These are phyloP conservation scores for Triplophysa dalaica DNA, from an alignment of 2,113 vertebrate genomes.

Conservation along the genomic window DNA sequence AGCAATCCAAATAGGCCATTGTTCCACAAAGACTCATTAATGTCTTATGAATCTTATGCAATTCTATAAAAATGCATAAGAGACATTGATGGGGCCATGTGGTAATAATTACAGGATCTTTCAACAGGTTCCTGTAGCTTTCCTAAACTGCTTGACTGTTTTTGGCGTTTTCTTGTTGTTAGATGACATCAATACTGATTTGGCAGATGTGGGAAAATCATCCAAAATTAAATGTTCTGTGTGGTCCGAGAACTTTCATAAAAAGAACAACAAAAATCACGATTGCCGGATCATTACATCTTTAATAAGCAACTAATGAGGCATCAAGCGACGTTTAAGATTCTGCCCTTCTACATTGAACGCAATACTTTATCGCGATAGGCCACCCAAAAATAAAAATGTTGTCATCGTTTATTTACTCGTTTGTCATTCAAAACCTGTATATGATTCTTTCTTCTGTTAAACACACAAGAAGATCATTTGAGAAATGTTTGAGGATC, in stretches of 20 bases:
- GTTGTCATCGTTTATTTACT: too few relatives aligned
- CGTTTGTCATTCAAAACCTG: too few relatives aligned
- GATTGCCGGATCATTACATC: not conserved
- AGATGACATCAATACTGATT: not conserved
- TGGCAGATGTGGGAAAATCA: not conserved
- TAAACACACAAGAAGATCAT: too few relatives aligned
- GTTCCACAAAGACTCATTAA: not conserved
- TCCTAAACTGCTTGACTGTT: not conserved
- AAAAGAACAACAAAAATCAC: not conserved
- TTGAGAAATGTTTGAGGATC: too few relatives aligned
- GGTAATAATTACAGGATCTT: not conserved
- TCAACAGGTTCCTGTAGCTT: not conserved
- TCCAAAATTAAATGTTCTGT: not conserved
- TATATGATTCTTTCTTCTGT: too few relatives aligned
- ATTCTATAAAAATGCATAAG: not conserved
- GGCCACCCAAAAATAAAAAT: too few relatives aligned
- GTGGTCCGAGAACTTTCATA: not conserved
- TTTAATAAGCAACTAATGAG: not conserved
- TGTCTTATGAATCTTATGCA: not conserved
- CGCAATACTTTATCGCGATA: not conserved
- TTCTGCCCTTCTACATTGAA: slow-evolving; percentile 2
- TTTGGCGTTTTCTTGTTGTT: not conserved
- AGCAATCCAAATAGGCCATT: not conserved
- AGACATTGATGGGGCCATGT: not conserved
- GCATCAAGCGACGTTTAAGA: not conserved